phyloP scores from a whole-genome alignment of 2,113 vertebrate genomes.

The Atrichornis clamosus region DNA sequence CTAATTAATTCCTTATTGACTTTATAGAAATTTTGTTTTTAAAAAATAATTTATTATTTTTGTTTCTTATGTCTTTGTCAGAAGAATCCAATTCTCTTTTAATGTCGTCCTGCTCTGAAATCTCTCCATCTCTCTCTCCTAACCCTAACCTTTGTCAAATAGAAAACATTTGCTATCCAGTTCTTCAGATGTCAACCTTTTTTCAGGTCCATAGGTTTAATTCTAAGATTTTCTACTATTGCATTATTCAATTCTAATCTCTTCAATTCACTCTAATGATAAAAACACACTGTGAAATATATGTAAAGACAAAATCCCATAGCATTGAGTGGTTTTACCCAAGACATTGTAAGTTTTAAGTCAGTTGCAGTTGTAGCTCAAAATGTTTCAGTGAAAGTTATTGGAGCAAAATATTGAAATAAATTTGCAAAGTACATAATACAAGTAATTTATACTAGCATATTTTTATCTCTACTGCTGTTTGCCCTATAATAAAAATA shows the following conservation, averaged over 20 bases:
- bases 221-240: not conserved
- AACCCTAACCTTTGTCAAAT: not conserved
- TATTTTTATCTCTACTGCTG: not conserved
- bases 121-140: not conserved
- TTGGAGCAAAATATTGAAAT: not conserved
- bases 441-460: not conserved
- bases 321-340: not conserved
- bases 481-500: not conserved
- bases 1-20: not conserved
- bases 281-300: not conserved
- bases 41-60: not conserved
- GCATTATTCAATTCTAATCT: not conserved
- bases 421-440: not conserved
- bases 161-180: not conserved
- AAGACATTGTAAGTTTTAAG: not conserved
- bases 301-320: not conserved
- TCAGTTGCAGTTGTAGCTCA: not conserved
- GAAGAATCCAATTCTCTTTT: not conserved
- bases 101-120: not conserved
- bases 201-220: not conserved
- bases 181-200: not conserved
- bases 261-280: not conserved
- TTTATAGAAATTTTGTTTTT: not conserved
- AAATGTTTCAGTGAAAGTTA: not conserved
- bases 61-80: not conserved